These are phyloP conservation scores for Rhodeus uyekii DNA, from an alignment of 2,797 vertebrate genomes.

Conservation along the genomic window DNA sequence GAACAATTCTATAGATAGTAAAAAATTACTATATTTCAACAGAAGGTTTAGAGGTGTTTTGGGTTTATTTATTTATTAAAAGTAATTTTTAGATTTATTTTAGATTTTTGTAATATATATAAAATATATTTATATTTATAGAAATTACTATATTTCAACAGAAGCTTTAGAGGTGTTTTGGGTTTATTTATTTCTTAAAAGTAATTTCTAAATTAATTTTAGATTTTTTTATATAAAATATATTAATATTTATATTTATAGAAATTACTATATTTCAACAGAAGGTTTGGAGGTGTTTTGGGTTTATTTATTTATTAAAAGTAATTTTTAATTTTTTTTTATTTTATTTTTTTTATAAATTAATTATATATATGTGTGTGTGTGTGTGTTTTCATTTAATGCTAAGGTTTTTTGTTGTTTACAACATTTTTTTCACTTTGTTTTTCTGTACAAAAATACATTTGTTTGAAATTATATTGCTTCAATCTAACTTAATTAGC, in stretches of 20 bases:
- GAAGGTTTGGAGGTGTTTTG: neutral
- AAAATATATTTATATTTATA: too few species aligned
- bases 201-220: neutral
- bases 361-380: too few species aligned
- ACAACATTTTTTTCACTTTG: neutral
- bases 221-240: too few species aligned
- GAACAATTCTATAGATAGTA: neutral
- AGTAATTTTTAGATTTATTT: neutral
- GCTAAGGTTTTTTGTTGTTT: neutral
- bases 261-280: neutral
- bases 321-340: neutral
- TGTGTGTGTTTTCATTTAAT: neutral
- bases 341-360: too few species aligned
- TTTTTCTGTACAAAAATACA: neutral
- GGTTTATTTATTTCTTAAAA: neutral
- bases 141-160: neutral
- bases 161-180: neutral
- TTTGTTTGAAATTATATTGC: too few species aligned
- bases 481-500: neutral
- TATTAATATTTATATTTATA: neutral
- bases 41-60: neutral
- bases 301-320: neutral
- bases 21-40: neutral
- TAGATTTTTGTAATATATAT: too few species aligned
- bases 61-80: neutral